Evolutionary conservation across 1,140 invertebrate species (phyloP).

Genomic region (Scaptomyza montana): DNA sequence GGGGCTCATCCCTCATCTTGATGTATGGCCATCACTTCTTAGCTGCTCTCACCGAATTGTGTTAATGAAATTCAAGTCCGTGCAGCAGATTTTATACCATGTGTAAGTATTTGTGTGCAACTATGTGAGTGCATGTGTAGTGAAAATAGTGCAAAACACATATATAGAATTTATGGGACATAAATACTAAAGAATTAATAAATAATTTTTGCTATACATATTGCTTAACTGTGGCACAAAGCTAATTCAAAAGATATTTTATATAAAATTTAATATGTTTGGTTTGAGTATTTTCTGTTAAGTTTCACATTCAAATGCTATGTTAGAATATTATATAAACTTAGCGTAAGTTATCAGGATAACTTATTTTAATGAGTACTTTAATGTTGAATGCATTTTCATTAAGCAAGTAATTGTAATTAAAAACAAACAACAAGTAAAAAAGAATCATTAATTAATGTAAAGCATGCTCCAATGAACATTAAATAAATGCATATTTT

Average conservation of each 20-base stretch:
- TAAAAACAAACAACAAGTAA: no score
- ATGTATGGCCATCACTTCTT: constrained; percentile 69
- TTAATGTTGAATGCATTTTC: not conserved
- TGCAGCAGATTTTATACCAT: constrained; percentile 25
- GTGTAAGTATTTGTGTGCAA: not conserved
- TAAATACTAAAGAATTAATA: not conserved
- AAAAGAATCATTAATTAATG: not conserved
- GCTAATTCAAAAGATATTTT: no score
- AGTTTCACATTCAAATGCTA: no score
- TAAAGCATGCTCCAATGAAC: not conserved
- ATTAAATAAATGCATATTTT: not conserved
- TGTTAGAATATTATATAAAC: no score
- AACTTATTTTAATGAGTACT: not conserved
- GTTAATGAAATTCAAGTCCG: constrained; percentile 75
- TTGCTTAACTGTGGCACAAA: no score
- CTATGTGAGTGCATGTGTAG: not conserved
- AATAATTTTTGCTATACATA: no score
- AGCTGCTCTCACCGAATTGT: constrained; percentile 55
- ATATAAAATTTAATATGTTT: no score
- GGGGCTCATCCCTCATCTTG: constrained; percentile 71
- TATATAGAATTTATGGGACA: not conserved
- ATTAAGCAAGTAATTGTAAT: not conserved
- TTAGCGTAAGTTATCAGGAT: no score
- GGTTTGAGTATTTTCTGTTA: no score
- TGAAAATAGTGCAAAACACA: not conserved